Evolutionary conservation across 1,140 invertebrate species (phyloP), one percentile per base, ranked within the genome.

Genomic region (Drosophila novamexicana): DNA sequence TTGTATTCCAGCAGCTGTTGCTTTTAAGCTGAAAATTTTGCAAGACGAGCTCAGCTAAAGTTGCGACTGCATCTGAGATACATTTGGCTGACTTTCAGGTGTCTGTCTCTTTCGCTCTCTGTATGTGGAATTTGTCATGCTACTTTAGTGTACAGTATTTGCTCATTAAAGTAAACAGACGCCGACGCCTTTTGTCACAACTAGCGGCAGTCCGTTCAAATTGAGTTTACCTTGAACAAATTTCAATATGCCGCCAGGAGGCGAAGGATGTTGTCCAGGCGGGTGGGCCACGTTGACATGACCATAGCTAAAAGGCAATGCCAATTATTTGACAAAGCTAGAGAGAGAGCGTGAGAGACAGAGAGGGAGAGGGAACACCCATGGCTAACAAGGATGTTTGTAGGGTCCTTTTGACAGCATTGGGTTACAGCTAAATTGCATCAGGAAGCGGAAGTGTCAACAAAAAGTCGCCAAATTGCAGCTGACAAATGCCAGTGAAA

Each of bases 371-470:
- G 18, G 18, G 53, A 57, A 66, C 56, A 57, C 69, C 68, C 62
- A 66, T 44, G 61, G 63, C 52, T 64, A 29, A 58, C 32, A 45
- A 75, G 75, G 71, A 78, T 75, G 72, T 78, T 75, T 78, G 71
- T 32, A 34, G 65, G 71, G 53, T 64, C 58, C 58, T 22, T 61
- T 37, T 61, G 53, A 67, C 75, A 68, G 59, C 49, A 37, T 75
- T 62, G 42, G 65, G 61, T 76, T 76, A 66, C 74, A 66, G 68
- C 67, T 69, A 69, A 77, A 77, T 77, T 77, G 70, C 75, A 77
- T 64, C 64, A 59, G 65, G 65, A 61, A 69, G 14, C 71, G 75
- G 75, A 78, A 78, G 75, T 77, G 71, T 44, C 45, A 65, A 59
- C 49, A 61, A 69, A 52, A 69, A 68, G 22, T 57, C 47, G 16